A percentile compares a stretch with the other conserved stretches of the same genome.
Evolutionary conservation across 2,113 vertebrate species (phyloP).

Genomic region (Suricata suricatta): DNA sequence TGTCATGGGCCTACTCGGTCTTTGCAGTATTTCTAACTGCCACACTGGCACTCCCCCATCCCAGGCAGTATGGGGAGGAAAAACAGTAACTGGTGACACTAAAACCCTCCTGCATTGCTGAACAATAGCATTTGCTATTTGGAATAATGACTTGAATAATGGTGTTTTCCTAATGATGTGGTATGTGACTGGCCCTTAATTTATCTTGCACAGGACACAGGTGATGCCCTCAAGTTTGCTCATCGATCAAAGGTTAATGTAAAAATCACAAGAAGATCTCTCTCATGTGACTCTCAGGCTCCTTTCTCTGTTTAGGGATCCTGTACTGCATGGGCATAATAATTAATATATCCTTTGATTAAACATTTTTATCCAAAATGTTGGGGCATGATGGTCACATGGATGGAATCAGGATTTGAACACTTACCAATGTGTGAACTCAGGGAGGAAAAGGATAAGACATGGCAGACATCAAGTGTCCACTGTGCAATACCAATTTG

Average conservation of each 20-base stretch:
- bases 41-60: fast-evolving
- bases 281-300: background rate
- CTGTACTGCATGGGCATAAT: background rate
- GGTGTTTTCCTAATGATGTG: background rate
- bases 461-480: background rate
- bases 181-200: background rate
- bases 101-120: background rate
- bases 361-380: constrained; percentile 35
- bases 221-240: constrained; percentile 7
- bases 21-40: background rate
- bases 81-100: background rate
- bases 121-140: constrained; percentile 41
- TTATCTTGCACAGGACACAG: constrained; percentile 30
- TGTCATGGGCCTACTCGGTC: background rate
- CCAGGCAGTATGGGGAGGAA: background rate
- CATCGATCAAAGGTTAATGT: constrained; percentile 28
- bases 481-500: background rate
- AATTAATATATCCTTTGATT: constrained; percentile 48
- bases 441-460: background rate
- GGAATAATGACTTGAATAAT: constrained; percentile 38
- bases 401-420: constrained; percentile 27
- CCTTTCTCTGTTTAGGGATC: background rate
- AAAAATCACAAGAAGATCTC: constrained; percentile 18
- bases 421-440: background rate
- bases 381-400: background rate